Evolutionary conservation across 1,140 invertebrate genomes (phyloP).

Genomic region (Drosophila prosaltans): DNA sequence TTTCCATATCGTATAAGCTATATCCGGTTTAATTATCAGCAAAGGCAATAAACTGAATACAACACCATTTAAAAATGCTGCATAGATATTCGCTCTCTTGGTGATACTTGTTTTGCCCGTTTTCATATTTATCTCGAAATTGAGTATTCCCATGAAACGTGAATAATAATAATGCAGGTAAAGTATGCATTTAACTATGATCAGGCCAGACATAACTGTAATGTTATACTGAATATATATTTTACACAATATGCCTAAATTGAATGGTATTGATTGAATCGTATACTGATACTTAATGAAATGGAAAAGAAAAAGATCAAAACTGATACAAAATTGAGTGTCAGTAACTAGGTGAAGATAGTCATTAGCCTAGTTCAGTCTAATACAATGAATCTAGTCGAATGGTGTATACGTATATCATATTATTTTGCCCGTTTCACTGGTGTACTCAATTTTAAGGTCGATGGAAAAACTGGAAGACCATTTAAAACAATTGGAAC

Average conservation of each 20-base stretch:
- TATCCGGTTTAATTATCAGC: background rate
- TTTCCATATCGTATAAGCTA: background rate
- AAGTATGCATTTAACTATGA: conserved; percentile 26
- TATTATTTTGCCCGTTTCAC: conserved; percentile 1
- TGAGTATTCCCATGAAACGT: conserved; percentile 39
- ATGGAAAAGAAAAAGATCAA: background rate
- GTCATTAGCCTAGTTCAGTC: background rate
- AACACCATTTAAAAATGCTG: conserved; percentile 1
- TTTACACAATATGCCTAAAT: background rate
- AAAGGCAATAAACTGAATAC: conserved; percentile 17
- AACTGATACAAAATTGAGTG: background rate
- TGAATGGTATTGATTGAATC: background rate
- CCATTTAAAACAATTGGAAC: background rate
- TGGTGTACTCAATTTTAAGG: conserved; percentile 36
- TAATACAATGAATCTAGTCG: background rate
- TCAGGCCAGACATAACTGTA: conserved; percentile 28
- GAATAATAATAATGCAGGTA: conserved; percentile 44
- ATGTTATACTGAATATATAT: background rate
- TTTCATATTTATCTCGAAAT: conserved; percentile 47
- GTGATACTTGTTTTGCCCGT: conserved; percentile 33
- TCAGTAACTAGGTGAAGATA: background rate
- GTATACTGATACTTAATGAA: background rate
- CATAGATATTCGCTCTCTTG: conserved; percentile 35
- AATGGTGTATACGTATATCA: background rate
- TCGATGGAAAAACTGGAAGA: conserved; percentile 27